phyloP scores from a whole-genome alignment of 2,888 invertebrate genomes.

The Panopea generosa region DNA sequence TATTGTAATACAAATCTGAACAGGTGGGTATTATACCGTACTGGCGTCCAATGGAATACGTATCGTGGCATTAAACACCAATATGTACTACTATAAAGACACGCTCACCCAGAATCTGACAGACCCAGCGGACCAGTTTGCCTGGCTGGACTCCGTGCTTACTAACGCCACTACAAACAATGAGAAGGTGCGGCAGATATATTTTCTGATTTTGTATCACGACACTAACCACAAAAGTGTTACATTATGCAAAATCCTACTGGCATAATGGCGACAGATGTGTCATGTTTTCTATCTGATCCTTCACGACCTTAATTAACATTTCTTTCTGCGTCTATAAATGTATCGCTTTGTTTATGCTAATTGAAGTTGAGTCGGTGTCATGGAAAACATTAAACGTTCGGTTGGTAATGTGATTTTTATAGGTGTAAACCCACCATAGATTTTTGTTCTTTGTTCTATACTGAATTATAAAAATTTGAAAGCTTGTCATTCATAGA shows the following conservation, averaged over 20 bases:
- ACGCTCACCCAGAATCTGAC: constrained; percentile 83
- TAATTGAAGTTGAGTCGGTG: no score
- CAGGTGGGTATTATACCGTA: constrained; percentile 96
- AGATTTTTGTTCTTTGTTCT: no score
- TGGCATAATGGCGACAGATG: neutral
- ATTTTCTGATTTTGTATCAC: neutral
- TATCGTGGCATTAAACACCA: constrained; percentile 95
- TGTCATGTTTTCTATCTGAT: neutral
- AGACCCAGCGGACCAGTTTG: constrained; percentile 92
- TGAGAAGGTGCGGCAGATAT: constrained; percentile 89
- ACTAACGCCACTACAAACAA: constrained; percentile 90
- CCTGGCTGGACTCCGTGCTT: constrained; percentile 92
- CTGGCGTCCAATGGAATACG: constrained; percentile 91
- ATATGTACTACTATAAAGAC: constrained; percentile 89
- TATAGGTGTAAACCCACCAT: no score
- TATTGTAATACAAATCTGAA: no score
- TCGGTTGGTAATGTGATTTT: no score
- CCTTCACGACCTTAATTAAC: no score
- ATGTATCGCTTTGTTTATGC: no score
- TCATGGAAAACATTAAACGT: no score
- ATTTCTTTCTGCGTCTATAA: no score
- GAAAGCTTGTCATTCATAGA: no score
- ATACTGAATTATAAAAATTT: no score
- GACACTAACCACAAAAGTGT: neutral
- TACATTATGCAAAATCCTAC: no score